These are phyloP conservation scores for Channa striata DNA, from an alignment of 2,797 vertebrate species.

Conservation along the genomic window DNA sequence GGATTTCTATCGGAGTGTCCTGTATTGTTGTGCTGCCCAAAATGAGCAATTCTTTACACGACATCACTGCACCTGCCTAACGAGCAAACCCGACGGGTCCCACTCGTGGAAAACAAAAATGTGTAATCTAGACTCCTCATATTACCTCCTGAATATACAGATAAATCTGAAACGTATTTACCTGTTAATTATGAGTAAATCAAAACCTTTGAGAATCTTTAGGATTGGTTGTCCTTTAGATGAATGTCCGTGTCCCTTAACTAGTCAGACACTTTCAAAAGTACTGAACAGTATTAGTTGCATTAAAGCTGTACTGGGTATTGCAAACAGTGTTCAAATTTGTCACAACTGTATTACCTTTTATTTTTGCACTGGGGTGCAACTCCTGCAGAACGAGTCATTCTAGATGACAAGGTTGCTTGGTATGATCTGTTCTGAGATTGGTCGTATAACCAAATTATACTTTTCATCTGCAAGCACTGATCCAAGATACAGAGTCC, in stretches of 20 bases:
- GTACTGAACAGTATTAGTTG: slow-evolving; percentile 54
- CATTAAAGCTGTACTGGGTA: slow-evolving; percentile 41
- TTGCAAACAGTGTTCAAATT: slow-evolving; percentile 49
- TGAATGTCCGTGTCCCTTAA: slow-evolving; percentile 60
- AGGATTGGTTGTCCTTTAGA: slow-evolving; percentile 60
- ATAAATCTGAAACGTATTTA: slow-evolving; percentile 55
- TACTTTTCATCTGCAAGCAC: slow-evolving; percentile 29
- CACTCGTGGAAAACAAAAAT: slow-evolving; percentile 24
- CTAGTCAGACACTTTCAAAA: slow-evolving; percentile 53
- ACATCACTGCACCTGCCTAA: slow-evolving; percentile 61
- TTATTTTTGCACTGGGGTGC: slow-evolving; percentile 39
- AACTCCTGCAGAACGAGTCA: slow-evolving; percentile 32
- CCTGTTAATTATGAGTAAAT: slow-evolving; percentile 56
- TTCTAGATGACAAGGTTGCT: slow-evolving; percentile 32
- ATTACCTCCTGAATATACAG: slow-evolving; percentile 40
- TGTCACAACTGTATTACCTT: slow-evolving; percentile 41
- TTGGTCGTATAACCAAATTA: slow-evolving; percentile 32
- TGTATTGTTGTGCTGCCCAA: slow-evolving; percentile 58
- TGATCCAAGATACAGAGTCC: slow-evolving; percentile 23
- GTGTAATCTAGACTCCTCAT: slow-evolving; percentile 40
- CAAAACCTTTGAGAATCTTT: slow-evolving; percentile 36
- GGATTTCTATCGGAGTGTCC: slow-evolving; percentile 76
- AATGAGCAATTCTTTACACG: slow-evolving; percentile 58
- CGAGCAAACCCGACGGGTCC: slow-evolving; percentile 50
- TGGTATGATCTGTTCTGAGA: slow-evolving; percentile 43